These are phyloP conservation scores for Magallana angulata DNA, from an alignment of 1,140 invertebrate species.

Conservation along the genomic window DNA sequence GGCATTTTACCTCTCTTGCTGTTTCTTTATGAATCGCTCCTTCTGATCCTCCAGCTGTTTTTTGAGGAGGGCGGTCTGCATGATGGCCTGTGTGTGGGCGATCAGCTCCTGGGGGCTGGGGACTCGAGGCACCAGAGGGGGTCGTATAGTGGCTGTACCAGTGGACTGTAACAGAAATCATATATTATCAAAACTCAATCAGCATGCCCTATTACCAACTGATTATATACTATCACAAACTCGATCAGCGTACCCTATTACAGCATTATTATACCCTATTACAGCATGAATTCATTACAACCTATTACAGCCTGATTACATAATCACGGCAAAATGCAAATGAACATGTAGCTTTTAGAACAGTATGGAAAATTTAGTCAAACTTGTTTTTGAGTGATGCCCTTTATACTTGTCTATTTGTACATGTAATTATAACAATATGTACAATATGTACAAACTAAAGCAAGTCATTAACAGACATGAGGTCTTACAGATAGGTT, in stretches of 20 bases:
- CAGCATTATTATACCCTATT: too few relatives aligned
- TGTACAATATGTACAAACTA: too few relatives aligned
- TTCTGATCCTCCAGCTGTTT: conserved; percentile 92
- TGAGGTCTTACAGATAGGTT: conserved; percentile 60
- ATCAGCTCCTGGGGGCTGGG: conserved; percentile 91
- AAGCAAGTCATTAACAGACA: too few relatives aligned
- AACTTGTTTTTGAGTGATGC: too few relatives aligned
- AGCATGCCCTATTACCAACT: background rate
- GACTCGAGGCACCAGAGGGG: conserved; percentile 82
- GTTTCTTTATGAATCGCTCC: conserved; percentile 89
- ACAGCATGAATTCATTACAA: too few relatives aligned
- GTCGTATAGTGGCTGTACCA: conserved; percentile 61
- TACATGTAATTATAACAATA: too few relatives aligned
- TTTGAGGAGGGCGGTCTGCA: conserved; percentile 90
- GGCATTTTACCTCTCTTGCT: conserved; percentile 81
- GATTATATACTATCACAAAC: background rate
- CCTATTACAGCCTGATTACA: background rate
- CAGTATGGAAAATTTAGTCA: too few relatives aligned
- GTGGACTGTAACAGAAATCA: conserved; percentile 19
- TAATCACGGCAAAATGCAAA: too few relatives aligned
- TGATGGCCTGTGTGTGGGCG: conserved; percentile 89
- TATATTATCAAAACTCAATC: background rate
- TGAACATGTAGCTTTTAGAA: too few relatives aligned
- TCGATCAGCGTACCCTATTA: too few relatives aligned
- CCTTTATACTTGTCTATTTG: too few relatives aligned